phyloP scores from a whole-genome alignment of 1,140 invertebrate species.

The Bombus confusus region DNA sequence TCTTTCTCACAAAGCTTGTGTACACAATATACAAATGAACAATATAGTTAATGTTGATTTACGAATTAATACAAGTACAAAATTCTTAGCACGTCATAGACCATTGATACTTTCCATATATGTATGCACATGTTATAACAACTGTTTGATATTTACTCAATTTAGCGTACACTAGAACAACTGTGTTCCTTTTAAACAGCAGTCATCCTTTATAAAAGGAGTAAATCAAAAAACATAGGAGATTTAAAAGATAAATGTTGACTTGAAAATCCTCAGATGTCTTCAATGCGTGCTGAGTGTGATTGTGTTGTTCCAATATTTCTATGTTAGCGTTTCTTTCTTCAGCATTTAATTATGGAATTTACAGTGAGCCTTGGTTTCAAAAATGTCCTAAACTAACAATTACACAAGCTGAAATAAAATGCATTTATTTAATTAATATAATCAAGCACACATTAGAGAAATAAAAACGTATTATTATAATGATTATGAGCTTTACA shows the following conservation, averaged over 20 bases:
- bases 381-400: constrained; percentile 87
- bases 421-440: constrained; percentile 46
- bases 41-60: constrained; percentile 70
- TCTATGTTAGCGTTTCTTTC: constrained; percentile 80
- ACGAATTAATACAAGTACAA: constrained; percentile 74
- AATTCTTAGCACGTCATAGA: constrained; percentile 75
- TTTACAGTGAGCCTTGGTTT: constrained; percentile 82
- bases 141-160: constrained; percentile 73
- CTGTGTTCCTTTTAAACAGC: constrained; percentile 74
- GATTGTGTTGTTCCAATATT: constrained; percentile 86
- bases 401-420: constrained; percentile 91
- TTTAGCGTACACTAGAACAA: constrained; percentile 73
- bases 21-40: constrained; percentile 73
- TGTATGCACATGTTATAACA: constrained; percentile 70
- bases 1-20: constrained; percentile 70
- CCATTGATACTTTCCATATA: constrained; percentile 73
- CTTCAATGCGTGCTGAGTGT: constrained; percentile 94
- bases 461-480: background rate
- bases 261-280: constrained; percentile 92
- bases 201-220: constrained; percentile 78
- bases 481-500: constrained; percentile 37
- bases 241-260: constrained; percentile 80
- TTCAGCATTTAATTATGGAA: constrained; percentile 84
- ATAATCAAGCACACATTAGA: background rate
- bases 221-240: constrained; percentile 79